Evolutionary conservation across 2,888 invertebrate genomes (phyloP), one percentile per base, ranked within the genome.

Genomic region (Opisthograptis luteolata): DNA sequence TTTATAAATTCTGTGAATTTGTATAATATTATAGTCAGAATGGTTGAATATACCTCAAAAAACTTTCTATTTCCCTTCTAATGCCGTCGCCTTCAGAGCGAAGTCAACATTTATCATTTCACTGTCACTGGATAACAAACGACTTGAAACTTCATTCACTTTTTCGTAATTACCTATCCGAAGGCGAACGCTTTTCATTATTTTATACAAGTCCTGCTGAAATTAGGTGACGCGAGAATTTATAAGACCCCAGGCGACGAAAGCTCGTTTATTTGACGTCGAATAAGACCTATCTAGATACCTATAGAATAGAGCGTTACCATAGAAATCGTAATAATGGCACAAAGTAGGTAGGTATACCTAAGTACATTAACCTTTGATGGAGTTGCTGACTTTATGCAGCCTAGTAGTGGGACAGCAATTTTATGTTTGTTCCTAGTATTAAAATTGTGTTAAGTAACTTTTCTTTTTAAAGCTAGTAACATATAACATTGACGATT

Each of bases 91-190:
- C 44, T 43, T 47, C 55, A 54, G 44, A 27, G 52, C 46, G 57
- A 58, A 64, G 57, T 57, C 55, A 58, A 55, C 66, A 70, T 70
- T 69, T 64, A 60, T 65, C 62, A 62, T 62, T 54, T 59, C 49
- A 60, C 62, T 58, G 58, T 58, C 61, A 55, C 55, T 50, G 45
- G 28, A 52, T 61, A 61, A 65, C 58, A 63, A 65, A 65, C 54
- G 61, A 59, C 52, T 57, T 30, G 42, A 34, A 45, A 35, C 57
- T 59, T 60, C 55, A 60, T 60, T 60, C 60, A 62, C 56, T 62
- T 57, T 36, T 35, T 35, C 43, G 46, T 61, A 60, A 59, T 64
- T 61, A 62, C 55, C 43, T 55, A 60, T 55, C 49, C 42, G 55
- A 44, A 56, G 34, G 47, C 42, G 55, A 44, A 56, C 34, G 47